These are phyloP conservation scores for Gopherus flavomarginatus DNA, from an alignment of 2,113 vertebrate genomes.

Conservation along the genomic window DNA sequence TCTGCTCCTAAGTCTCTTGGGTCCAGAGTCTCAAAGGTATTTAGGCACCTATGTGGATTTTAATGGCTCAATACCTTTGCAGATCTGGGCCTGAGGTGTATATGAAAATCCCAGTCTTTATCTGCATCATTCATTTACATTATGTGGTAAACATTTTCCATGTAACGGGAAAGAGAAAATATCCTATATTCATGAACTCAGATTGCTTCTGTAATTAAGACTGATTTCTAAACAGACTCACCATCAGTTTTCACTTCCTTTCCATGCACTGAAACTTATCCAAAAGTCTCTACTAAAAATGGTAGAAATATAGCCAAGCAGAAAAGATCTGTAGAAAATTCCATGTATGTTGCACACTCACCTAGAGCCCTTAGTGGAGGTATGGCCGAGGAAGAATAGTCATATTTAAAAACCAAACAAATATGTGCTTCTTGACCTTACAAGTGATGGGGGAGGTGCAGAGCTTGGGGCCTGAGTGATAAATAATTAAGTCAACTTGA, in stretches of 20 bases:
- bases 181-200: not conserved
- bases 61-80: too few species aligned
- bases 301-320: not conserved
- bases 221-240: not conserved
- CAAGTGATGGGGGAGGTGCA: not conserved
- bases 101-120: not conserved
- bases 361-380: fast-evolving
- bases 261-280: not conserved
- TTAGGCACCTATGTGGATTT: too few species aligned
- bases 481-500: not conserved
- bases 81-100: not conserved
- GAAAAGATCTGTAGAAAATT: not conserved
- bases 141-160: not conserved
- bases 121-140: not conserved
- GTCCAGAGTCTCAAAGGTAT: too few species aligned
- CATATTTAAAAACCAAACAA: fast-evolving
- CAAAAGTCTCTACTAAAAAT: not conserved
- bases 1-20: not conserved
- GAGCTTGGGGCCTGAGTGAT: not conserved
- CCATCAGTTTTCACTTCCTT: not conserved
- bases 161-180: not conserved
- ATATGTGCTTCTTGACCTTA: not conserved
- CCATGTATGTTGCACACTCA: not conserved
- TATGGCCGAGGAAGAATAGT: not conserved
- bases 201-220: not conserved